These are phyloP conservation scores for Plusia festucae DNA, from an alignment of 2,888 invertebrate genomes.

Conservation along the genomic window DNA sequence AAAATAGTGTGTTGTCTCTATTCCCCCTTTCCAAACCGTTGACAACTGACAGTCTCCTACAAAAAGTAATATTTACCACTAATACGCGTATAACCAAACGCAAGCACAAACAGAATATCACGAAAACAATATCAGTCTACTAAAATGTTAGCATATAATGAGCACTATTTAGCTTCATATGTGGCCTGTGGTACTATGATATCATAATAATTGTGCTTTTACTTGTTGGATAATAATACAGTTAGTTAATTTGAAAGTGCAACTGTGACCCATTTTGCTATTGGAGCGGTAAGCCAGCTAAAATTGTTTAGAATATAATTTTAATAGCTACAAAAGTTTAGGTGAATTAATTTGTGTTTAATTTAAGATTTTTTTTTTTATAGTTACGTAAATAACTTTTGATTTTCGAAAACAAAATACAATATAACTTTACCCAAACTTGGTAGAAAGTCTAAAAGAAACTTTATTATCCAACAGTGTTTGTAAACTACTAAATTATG, in stretches of 20 bases:
- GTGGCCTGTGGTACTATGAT: not conserved
- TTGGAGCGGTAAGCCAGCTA: not conserved
- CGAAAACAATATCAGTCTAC: not conserved
- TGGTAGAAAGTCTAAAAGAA: not conserved
- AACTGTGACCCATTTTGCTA: not conserved
- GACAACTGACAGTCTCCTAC: no score
- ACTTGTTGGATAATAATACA: not conserved
- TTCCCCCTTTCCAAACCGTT: no score
- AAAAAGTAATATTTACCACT: not conserved
- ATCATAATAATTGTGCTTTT: slow-evolving; percentile 8
- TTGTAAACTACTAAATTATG: slow-evolving; percentile 8
- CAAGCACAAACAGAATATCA: not conserved
- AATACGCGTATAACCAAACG: not conserved
- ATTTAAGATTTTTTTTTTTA: not conserved
- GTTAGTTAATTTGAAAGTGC: slow-evolving; percentile 6
- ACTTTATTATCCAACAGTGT: slow-evolving; percentile 9
- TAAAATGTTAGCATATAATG: not conserved
- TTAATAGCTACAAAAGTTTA: not conserved
- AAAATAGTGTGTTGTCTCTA: no score
- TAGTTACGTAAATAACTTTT: no score
- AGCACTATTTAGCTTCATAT: not conserved
- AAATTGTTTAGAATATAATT: slow-evolving; percentile 2
- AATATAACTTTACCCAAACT: not conserved
- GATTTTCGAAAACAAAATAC: no score
- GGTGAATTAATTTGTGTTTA: no score